Evolutionary conservation across 2,797 vertebrate species (phyloP).

Genomic region (Vipera ursinii): DNA sequence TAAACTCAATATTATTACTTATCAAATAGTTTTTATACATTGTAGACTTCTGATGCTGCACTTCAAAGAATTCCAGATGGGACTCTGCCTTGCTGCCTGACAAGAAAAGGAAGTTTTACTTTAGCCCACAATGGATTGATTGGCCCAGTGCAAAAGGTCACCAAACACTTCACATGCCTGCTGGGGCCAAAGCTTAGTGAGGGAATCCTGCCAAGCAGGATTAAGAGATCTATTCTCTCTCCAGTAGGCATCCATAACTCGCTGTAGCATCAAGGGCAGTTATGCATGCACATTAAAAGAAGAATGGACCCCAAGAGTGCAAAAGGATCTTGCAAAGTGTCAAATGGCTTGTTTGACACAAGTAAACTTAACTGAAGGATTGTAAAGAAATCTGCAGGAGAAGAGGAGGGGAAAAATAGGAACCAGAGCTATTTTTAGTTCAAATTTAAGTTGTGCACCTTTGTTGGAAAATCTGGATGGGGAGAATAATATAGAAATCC

Average conservation of each 20-base stretch:
- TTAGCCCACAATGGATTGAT: slow-evolving; percentile 52
- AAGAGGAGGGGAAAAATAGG: slow-evolving; percentile 25
- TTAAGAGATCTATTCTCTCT: slow-evolving; percentile 51
- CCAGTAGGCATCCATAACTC: slow-evolving; percentile 19
- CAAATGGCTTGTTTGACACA: slow-evolving; percentile 21
- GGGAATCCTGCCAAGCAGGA: slow-evolving; percentile 47
- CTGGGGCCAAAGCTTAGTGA: slow-evolving; percentile 42
- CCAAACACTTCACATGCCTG: slow-evolving; percentile 49
- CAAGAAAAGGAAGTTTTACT: slow-evolving; percentile 63
- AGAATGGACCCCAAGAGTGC: slow-evolving; percentile 23
- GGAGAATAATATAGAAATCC: background rate
- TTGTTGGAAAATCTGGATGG: fast-evolving
- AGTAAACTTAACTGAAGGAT: slow-evolving; percentile 5
- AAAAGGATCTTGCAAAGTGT: slow-evolving; percentile 43
- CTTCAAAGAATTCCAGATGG: slow-evolving; percentile 50
- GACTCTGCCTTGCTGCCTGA: slow-evolving; percentile 49
- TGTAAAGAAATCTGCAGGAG: slow-evolving; percentile 1
- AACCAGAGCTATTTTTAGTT: background rate
- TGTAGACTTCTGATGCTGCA: slow-evolving; percentile 46
- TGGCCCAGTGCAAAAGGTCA: slow-evolving; percentile 63
- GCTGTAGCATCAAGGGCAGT: slow-evolving; percentile 30
- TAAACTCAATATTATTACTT: slow-evolving; percentile 30
- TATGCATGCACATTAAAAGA: slow-evolving; percentile 42
- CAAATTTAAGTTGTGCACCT: background rate
- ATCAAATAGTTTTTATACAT: slow-evolving; percentile 44